Conservation (phyloP, 2,797 vertebrate species). For the Mastacembelus armatus region DNA sequence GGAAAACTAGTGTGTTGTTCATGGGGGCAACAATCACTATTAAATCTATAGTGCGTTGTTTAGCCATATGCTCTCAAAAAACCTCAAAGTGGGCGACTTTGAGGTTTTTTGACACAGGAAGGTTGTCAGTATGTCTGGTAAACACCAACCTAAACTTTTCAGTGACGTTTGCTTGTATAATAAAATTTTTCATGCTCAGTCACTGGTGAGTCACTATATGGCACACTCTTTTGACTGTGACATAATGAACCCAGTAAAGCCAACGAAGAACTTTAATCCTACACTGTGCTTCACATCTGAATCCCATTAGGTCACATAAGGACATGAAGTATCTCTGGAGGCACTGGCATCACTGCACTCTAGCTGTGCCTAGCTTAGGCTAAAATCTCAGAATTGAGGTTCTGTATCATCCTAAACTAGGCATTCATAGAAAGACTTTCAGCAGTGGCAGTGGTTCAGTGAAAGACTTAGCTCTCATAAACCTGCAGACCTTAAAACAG, state of each 20-base stretch:
- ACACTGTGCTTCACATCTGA: constrained; percentile 20
- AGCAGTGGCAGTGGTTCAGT: no score
- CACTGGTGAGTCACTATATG: constrained; percentile 7
- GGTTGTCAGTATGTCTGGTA: no score
- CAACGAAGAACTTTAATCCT: constrained; percentile 28
- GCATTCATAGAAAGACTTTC: no score
- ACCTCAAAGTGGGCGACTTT: constrained; percentile 5
- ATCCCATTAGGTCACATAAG: constrained; percentile 29
- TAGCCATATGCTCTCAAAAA: background rate
- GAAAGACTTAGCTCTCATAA: no score
- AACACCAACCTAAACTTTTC: background rate
- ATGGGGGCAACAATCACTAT: background rate
- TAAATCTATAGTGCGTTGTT: background rate
- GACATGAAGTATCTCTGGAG: constrained; percentile 25
- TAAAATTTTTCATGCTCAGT: constrained; percentile 8
- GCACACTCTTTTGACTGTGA: constrained; percentile 26
- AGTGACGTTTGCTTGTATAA: constrained; percentile 3
- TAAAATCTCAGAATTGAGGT: no score
- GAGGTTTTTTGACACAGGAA: background rate
- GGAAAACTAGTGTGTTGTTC: background rate
- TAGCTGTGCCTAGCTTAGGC: no score
- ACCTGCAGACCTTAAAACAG: background rate
- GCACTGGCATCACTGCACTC: no score
- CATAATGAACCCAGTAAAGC: constrained; percentile 16
- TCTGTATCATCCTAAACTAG: no score